Evolutionary conservation across 2,888 invertebrate genomes (phyloP).

Genomic region (Bombylius discolor): DNA sequence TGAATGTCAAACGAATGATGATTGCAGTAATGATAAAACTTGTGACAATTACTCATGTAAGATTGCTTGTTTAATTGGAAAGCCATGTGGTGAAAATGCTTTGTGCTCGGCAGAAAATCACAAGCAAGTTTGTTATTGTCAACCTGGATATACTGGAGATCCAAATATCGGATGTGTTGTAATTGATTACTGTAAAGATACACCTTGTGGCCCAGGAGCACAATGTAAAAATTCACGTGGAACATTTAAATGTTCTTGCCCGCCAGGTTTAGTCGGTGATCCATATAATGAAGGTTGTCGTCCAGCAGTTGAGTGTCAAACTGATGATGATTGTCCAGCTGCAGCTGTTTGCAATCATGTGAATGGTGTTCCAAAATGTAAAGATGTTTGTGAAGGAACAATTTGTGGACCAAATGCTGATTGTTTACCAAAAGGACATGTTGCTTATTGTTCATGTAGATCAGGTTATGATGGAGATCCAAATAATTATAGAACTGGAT

Average conservation of each 20-base stretch:
- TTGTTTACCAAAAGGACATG: slow-evolving; percentile 63
- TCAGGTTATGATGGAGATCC: slow-evolving; percentile 67
- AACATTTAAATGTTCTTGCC: slow-evolving; percentile 67
- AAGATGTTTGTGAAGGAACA: slow-evolving; percentile 65
- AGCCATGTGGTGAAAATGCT: slow-evolving; percentile 74
- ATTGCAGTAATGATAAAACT: slow-evolving; percentile 70
- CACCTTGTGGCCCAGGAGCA: slow-evolving; percentile 69
- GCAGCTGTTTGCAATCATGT: slow-evolving; percentile 62
- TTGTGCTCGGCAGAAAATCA: slow-evolving; percentile 76
- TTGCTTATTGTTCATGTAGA: slow-evolving; percentile 65
- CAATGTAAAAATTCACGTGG: slow-evolving; percentile 68
- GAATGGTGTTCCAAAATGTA: slow-evolving; percentile 65
- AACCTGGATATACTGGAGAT: slow-evolving; percentile 77
- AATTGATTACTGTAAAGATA: slow-evolving; percentile 65
- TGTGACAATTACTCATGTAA: slow-evolving; percentile 75
- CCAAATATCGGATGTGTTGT: slow-evolving; percentile 55
- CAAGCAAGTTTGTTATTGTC: slow-evolving; percentile 66
- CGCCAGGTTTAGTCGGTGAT: slow-evolving; percentile 67
- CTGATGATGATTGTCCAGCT: slow-evolving; percentile 65
- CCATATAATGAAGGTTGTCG: slow-evolving; percentile 73
- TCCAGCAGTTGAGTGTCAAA: slow-evolving; percentile 66
- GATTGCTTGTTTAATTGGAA: slow-evolving; percentile 70
- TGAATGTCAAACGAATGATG: slow-evolving; percentile 56
- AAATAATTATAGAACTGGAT: slow-evolving; percentile 53
- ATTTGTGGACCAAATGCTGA: slow-evolving; percentile 75